Conservation (phyloP, 2,888 invertebrate genomes). For the Pandemis corylana region DNA sequence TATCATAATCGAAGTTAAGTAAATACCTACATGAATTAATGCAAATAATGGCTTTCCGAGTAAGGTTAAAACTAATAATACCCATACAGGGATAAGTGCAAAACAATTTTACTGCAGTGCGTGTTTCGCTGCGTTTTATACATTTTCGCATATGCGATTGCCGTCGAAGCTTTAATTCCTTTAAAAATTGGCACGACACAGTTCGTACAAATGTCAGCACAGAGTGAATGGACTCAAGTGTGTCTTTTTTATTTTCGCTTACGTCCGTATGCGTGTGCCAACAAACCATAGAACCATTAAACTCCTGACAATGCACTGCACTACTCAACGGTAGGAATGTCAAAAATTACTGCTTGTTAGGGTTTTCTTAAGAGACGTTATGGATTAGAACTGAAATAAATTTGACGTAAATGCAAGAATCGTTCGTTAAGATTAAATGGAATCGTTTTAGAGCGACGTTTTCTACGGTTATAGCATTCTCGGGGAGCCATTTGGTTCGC, state of each 20-base stretch:
- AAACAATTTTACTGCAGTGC: neutral
- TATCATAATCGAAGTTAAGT: neutral
- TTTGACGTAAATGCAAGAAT: slow-evolving; percentile 19
- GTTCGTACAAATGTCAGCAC: slow-evolving; percentile 78
- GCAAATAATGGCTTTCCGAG: neutral
- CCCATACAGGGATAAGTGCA: neutral
- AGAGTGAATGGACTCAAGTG: slow-evolving; percentile 81
- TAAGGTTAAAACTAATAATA: neutral
- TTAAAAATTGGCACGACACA: slow-evolving; percentile 72
- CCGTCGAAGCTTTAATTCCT: slow-evolving; percentile 49
- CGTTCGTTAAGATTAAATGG: slow-evolving; percentile 22
- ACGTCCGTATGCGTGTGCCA: slow-evolving; percentile 80
- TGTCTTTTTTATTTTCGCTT: slow-evolving; percentile 77
- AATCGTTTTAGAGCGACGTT: slow-evolving; percentile 34
- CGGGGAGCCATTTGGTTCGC: slow-evolving; percentile 30
- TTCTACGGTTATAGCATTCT: slow-evolving; percentile 31
- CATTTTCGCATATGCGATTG: slow-evolving; percentile 18
- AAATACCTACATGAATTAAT: neutral
- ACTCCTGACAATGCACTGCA: slow-evolving; percentile 35
- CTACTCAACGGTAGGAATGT: slow-evolving; percentile 1
- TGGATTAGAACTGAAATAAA: slow-evolving; percentile 36
- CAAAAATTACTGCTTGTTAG: slow-evolving; percentile 23
- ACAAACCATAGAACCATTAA: slow-evolving; percentile 67
- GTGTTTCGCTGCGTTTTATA: slow-evolving; percentile 3
- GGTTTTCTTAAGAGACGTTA: slow-evolving; percentile 33